Conservation (phyloP, 2,888 invertebrate genomes). For the Catocala sponsa region DNA sequence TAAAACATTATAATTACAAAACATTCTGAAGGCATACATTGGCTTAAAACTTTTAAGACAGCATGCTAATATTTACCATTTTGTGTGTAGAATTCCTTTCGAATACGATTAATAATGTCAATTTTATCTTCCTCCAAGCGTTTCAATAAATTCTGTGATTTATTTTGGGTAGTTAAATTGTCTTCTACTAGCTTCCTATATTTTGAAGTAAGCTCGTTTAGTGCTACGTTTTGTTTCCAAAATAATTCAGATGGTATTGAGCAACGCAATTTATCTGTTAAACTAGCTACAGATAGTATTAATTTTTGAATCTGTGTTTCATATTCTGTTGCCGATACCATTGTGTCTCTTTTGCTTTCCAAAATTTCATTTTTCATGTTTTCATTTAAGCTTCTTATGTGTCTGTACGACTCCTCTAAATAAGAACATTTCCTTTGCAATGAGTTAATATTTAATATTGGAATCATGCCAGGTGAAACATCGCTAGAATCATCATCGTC, state of each 20-base stretch:
- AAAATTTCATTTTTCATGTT: constrained; percentile 84
- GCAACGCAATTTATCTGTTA: constrained; percentile 82
- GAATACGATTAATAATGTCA: constrained; percentile 80
- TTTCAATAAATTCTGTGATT: constrained; percentile 50
- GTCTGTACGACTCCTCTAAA: constrained; percentile 78
- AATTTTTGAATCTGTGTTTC: constrained; percentile 79
- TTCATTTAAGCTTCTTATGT: constrained; percentile 82
- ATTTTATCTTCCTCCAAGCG: constrained; percentile 65
- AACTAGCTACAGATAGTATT: constrained; percentile 66
- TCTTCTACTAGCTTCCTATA: constrained; percentile 78
- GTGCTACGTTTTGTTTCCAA: constrained; percentile 84
- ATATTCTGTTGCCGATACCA: constrained; percentile 75
- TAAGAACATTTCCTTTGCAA: constrained; percentile 80
- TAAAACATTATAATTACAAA: too few relatives aligned
- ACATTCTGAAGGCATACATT: too few relatives aligned
- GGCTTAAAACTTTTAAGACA: too few relatives aligned
- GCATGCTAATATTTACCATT: constrained; percentile 32
- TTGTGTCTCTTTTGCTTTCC: constrained; percentile 78
- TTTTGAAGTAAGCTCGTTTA: constrained; percentile 85
- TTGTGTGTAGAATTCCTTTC: constrained; percentile 38
- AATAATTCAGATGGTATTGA: constrained; percentile 81
- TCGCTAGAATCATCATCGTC: constrained; percentile 75
- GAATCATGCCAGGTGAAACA: constrained; percentile 73
- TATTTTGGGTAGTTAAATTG: constrained; percentile 56
- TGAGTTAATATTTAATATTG: constrained; percentile 51